These are phyloP conservation scores for Chitala chitala DNA, from an alignment of 2,113 vertebrate species.

Conservation along the genomic window DNA sequence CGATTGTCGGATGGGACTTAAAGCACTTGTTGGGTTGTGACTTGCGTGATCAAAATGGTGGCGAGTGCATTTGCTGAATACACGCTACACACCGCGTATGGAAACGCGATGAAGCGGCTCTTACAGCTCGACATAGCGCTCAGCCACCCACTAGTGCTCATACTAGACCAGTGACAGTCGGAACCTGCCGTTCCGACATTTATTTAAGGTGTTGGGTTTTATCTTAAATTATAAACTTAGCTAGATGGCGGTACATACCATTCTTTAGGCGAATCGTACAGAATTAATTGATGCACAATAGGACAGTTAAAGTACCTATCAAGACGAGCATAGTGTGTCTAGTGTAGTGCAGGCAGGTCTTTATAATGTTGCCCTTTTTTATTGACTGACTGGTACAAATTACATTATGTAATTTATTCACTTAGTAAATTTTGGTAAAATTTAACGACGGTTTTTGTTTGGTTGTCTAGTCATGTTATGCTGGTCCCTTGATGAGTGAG, in stretches of 20 bases:
- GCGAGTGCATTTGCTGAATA: background rate
- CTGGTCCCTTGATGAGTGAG: background rate
- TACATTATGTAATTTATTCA: too few species aligned
- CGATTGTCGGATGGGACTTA: background rate
- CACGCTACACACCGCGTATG: background rate
- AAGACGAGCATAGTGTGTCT: too few species aligned
- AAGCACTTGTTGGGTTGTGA: background rate
- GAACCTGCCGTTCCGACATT: background rate
- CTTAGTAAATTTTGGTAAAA: too few species aligned
- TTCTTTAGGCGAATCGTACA: background rate
- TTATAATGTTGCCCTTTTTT: too few species aligned
- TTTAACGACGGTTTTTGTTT: background rate
- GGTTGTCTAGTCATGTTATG: background rate
- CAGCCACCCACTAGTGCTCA: background rate
- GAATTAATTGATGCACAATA: too few species aligned
- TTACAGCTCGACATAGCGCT: too few species aligned
- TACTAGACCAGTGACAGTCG: background rate
- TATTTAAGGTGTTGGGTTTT: background rate
- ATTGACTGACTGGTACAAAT: too few species aligned
- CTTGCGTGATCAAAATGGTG: background rate
- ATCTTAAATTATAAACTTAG: background rate
- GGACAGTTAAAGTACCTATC: too few species aligned
- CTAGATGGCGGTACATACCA: constrained; percentile 18
- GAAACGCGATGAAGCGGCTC: background rate
- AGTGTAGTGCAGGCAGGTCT: too few species aligned